Evolutionary conservation across 2,797 vertebrate genomes (phyloP).

Genomic region (Sorex maritimensis): DNA sequence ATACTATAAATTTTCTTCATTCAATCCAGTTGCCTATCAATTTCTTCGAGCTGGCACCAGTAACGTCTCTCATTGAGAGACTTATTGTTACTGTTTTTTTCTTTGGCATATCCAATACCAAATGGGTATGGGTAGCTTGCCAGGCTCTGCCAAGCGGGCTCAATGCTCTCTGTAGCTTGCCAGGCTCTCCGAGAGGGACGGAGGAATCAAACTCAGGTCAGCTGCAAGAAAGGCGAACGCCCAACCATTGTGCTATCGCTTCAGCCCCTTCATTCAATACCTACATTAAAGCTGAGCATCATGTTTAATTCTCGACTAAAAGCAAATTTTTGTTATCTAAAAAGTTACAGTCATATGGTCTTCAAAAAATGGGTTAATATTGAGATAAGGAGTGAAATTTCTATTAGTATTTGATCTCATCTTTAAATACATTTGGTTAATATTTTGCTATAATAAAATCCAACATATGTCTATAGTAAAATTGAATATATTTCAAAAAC

Average conservation of each 20-base stretch:
- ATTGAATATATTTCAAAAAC: not conserved
- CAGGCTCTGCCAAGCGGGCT: too few relatives aligned
- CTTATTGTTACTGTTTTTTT: too few relatives aligned
- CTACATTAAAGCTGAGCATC: not conserved
- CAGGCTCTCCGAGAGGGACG: too few relatives aligned
- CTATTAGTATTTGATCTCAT: not conserved
- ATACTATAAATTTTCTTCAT: not conserved
- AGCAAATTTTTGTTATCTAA: not conserved
- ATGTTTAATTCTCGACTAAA: not conserved
- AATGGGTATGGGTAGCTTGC: too few relatives aligned
- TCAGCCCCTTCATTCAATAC: not conserved
- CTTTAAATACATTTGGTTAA: not conserved
- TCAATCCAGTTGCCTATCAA: not conserved
- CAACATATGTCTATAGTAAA: not conserved
- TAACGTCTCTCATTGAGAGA: too few relatives aligned
- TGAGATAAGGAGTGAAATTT: constrained; percentile 2
- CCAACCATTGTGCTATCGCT: too few relatives aligned
- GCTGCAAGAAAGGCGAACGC: too few relatives aligned
- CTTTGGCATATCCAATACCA: too few relatives aligned
- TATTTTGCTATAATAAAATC: not conserved
- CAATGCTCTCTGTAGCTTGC: too few relatives aligned
- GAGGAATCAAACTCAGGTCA: too few relatives aligned
- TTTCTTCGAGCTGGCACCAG: too few relatives aligned
- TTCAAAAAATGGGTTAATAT: not conserved
- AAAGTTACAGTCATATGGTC: not conserved